Base-by-base conservation (phyloP, 2,888 invertebrate species). In the Lycia hirtaria region DNA sequence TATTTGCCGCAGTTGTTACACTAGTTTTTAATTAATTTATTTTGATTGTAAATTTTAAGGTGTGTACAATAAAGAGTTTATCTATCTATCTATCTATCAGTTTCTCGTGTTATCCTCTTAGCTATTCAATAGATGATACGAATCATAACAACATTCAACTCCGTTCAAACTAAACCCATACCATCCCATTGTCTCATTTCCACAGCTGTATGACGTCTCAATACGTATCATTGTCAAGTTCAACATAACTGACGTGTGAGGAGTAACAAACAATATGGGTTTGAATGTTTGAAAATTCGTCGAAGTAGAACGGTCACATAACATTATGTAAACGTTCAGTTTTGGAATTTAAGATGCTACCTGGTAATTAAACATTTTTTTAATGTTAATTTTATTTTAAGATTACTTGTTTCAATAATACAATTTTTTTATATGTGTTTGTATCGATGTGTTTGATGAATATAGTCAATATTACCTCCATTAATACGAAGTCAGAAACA, bases 181-280 rank as follows among this genome's bases (percentile, higher is more conserved):
- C 80, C 68, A 85, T 51, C 20, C 45, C 15, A 48, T 88, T 88
- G 87, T 88, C 73, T 83, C 62, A 28, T 45, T 43, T 47, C 35
- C 73, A 71, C 83, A 85, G 78, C 81, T 85, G 84, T 69, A 72
- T 68, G 78, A 72, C 80, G 76, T 79, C 80, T 76, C 78, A 32
- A n/a, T 78, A 83, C 78, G 81, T 81, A 83, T 81, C 78, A 82
- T 83, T 85, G 83, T 84, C 83, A 85, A 85, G 83, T 87, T 85
- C 78, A 84, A 75, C 73, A 73, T 72, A 80, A 81, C 61, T 65
- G 66, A 78, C 80, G 79, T 76, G 77, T 71, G 59, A 61, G 60
- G 77, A 78, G 73, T 82, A 20, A 49, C 58, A 55, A 51, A 51
- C 57, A 48, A 55, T 38, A 51, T 55, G 44, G 33, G 56, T 44